phyloP scores from a whole-genome alignment of 2,113 vertebrate genomes.

The Percina caprodes region DNA sequence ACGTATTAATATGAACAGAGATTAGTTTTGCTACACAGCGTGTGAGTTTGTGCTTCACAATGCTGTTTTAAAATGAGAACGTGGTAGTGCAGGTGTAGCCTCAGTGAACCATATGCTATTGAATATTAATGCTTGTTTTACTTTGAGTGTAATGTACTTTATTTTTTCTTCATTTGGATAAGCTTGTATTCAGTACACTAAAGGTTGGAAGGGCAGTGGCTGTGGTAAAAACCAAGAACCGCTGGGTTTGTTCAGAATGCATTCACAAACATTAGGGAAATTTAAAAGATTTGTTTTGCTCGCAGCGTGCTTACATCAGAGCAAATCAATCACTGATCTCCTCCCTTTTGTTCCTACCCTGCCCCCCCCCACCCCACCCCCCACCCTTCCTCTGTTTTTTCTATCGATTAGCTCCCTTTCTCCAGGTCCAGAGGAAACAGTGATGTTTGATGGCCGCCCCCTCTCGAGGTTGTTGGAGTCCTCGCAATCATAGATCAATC shows the following conservation, averaged over 20 bases:
- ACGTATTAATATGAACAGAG: too few relatives aligned
- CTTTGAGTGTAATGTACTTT: not conserved
- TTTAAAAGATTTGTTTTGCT: conserved; percentile 2
- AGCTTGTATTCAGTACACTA: not conserved
- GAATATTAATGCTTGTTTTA: not conserved
- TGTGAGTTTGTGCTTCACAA: too few relatives aligned
- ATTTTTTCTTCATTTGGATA: not conserved
- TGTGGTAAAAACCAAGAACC: not conserved
- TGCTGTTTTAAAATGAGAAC: too few relatives aligned
- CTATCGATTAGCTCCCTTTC: conserved; percentile 29
- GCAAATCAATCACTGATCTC: conserved; percentile 24
- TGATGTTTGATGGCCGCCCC: conserved; percentile 37
- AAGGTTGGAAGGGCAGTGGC: too few relatives aligned
- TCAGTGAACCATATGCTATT: not conserved
- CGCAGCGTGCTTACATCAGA: not conserved
- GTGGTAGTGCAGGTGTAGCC: too few relatives aligned
- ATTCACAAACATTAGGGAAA: conserved; percentile 14
- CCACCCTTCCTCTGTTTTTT: not conserved
- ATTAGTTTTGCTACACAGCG: too few relatives aligned
- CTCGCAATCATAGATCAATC: conserved; percentile 40
- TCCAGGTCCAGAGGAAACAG: conserved; percentile 65
- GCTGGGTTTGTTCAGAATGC: not conserved
- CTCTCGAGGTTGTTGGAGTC: conserved; percentile 27
- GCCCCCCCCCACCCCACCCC: not conserved
- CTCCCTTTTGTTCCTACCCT: not conserved